Conservation (phyloP, 2,888 invertebrate genomes). For the Caenorhabditis zanzibari region DNA sequence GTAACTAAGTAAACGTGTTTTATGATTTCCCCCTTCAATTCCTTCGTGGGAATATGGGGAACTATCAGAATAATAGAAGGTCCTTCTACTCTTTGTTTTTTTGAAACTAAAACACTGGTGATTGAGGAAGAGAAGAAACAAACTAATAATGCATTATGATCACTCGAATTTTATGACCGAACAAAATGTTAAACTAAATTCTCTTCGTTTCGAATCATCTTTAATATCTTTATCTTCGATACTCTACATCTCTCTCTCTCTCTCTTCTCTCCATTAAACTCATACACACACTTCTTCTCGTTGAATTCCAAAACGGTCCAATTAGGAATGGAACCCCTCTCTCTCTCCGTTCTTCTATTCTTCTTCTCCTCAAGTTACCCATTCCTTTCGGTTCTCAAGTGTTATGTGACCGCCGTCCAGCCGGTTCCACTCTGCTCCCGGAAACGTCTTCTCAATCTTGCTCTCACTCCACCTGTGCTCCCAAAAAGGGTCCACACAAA, state of each 20-base stretch:
- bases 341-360: neutral
- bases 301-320: slow-evolving; percentile 38
- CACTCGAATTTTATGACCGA: neutral
- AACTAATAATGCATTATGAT: neutral
- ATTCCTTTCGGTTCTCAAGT: slow-evolving; percentile 37
- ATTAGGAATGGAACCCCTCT: slow-evolving; percentile 31
- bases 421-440: slow-evolving; percentile 55
- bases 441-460: slow-evolving; percentile 30
- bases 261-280: neutral
- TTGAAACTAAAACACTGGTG: too few species aligned
- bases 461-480: slow-evolving; percentile 47
- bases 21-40: slow-evolving; percentile 7
- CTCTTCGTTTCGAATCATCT: neutral
- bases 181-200: slow-evolving; percentile 3
- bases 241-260: neutral
- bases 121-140: neutral
- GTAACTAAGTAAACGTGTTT: slow-evolving; percentile 44
- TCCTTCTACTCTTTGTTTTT: too few species aligned
- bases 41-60: slow-evolving; percentile 16
- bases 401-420: slow-evolving; percentile 51
- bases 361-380: slow-evolving; percentile 38
- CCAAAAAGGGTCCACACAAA: slow-evolving; percentile 15
- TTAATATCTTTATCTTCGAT: neutral
- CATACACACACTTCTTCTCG: neutral
- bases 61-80: neutral